Conservation (phyloP, 2,113 vertebrate species). For the Cyanoramphus novaezelandiae region DNA sequence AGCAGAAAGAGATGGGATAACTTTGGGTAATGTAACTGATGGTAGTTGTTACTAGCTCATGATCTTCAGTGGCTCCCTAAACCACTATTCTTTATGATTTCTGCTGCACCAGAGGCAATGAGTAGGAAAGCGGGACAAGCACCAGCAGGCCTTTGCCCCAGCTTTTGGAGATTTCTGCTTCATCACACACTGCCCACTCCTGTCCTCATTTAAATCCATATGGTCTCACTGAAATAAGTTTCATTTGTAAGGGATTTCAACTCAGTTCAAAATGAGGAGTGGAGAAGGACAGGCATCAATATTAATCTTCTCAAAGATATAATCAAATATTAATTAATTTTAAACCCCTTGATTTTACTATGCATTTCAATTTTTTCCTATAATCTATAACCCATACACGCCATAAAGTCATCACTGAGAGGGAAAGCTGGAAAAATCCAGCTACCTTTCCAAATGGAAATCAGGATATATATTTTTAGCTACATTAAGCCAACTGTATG, state of each 20-base stretch:
- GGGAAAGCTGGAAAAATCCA: slow-evolving; percentile 61
- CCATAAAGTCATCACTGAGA: slow-evolving; percentile 71
- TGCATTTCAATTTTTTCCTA: slow-evolving; percentile 64
- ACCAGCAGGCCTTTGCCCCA: slow-evolving; percentile 18
- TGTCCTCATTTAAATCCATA: slow-evolving; percentile 19
- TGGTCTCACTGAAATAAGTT: not conserved
- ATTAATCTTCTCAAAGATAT: slow-evolving; percentile 3
- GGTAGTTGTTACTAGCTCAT: not conserved
- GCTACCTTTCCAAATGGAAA: slow-evolving; percentile 74
- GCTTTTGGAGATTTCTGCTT: not conserved
- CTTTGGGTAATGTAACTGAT: not conserved
- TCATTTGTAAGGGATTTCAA: not conserved
- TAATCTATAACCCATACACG: slow-evolving; percentile 66
- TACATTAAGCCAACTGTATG: slow-evolving; percentile 77
- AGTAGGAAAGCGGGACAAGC: slow-evolving; percentile 4
- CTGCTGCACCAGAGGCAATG: not conserved
- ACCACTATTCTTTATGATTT: slow-evolving; percentile 8
- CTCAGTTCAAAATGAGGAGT: not conserved
- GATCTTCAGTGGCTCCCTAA: rapidly evolving
- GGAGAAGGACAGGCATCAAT: not conserved
- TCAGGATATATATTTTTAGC: slow-evolving; percentile 76
- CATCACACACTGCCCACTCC: not conserved
- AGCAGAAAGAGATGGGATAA: not conserved
- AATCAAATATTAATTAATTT: slow-evolving; percentile 61
- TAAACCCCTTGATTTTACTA: slow-evolving; percentile 49